phyloP scores from a whole-genome alignment of 2,797 vertebrate genomes.

The Erethizon dorsatum region DNA sequence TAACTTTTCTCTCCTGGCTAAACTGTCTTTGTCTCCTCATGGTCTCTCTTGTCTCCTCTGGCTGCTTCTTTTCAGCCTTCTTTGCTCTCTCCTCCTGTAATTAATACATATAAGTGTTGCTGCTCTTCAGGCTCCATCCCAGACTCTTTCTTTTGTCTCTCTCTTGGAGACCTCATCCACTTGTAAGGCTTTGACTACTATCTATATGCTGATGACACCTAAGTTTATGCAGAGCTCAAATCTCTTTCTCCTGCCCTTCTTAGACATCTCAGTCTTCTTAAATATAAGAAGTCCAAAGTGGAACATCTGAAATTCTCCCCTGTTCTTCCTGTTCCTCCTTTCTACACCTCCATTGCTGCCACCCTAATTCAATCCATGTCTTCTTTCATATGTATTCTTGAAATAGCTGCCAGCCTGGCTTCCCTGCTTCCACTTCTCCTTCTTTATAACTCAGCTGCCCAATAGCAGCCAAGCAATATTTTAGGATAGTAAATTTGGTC shows the following conservation, averaged over 20 bases:
- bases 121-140: background rate
- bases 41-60: background rate
- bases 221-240: background rate
- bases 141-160: background rate
- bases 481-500: background rate
- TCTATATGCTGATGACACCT: background rate
- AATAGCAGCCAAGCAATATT: background rate
- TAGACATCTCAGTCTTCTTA: background rate
- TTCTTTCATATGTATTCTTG: background rate
- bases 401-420: too few species aligned
- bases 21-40: background rate
- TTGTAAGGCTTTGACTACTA: background rate
- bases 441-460: background rate
- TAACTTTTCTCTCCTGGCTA: background rate
- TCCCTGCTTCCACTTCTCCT: background rate
- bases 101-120: background rate
- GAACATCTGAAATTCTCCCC: background rate
- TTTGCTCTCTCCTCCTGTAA: background rate
- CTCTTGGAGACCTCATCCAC: background rate
- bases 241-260: background rate
- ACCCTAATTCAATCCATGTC: background rate
- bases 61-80: background rate
- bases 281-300: background rate
- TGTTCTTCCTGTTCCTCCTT: background rate
- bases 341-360: background rate